These are phyloP conservation scores for Zosterops borbonicus DNA, from an alignment of 2,113 vertebrate genomes.

Conservation along the genomic window DNA sequence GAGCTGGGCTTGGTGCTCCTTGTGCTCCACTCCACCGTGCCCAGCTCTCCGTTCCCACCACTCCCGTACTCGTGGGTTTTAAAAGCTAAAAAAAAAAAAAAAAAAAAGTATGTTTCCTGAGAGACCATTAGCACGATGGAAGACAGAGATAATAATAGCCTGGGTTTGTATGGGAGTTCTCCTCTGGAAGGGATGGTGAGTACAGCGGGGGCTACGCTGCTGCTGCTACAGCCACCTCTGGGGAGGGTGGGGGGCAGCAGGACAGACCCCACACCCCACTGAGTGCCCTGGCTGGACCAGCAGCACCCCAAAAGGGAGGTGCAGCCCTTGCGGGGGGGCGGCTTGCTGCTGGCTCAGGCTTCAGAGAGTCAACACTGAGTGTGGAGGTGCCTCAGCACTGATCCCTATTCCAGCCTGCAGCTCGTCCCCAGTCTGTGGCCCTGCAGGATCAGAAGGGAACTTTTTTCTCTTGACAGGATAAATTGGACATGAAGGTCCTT, in stretches of 20 bases:
- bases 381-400: neutral
- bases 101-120: slow-evolving; percentile 23
- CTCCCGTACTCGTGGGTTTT: neutral
- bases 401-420: neutral
- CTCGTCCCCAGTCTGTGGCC: rapidly evolving
- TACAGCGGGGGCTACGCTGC: neutral
- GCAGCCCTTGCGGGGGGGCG: neutral
- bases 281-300: neutral
- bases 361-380: neutral
- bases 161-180: slow-evolving; percentile 13
- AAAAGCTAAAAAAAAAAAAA: neutral
- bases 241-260: neutral
- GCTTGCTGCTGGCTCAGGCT: neutral
- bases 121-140: slow-evolving; percentile 54
- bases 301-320: neutral
- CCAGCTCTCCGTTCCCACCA: neutral
- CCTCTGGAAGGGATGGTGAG: neutral
- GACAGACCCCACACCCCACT: rapidly evolving
- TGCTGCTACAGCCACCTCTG: neutral
- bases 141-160: slow-evolving; percentile 51
- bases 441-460: no score
- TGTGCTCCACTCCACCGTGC: neutral
- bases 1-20: neutral
- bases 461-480: neutral
- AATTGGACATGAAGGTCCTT: neutral